Evolutionary conservation across 2,113 vertebrate genomes (phyloP).

Genomic region (Cnemophilus loriae): DNA sequence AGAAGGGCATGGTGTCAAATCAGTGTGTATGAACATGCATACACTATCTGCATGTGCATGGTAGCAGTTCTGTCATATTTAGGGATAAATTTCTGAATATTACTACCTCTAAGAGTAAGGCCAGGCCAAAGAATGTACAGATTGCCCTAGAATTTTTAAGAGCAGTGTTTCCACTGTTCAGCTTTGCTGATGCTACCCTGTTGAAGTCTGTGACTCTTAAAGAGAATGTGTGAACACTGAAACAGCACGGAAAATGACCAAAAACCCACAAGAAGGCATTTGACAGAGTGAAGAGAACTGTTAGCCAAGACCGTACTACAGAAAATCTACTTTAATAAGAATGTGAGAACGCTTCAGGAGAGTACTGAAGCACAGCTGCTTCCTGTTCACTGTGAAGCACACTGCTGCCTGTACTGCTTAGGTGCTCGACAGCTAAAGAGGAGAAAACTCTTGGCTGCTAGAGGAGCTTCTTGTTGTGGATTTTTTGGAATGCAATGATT

Average conservation of each 20-base stretch:
- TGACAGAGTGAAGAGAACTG: neutral
- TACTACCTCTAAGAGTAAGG: neutral
- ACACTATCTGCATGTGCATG: neutral
- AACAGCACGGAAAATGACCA: neutral
- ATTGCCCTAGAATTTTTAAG: neutral
- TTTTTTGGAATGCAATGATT: neutral
- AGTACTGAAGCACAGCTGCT: neutral
- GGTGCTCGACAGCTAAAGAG: neutral
- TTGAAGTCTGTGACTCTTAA: neutral
- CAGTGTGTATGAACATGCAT: no score
- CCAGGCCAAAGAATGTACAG: neutral
- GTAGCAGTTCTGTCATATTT: neutral
- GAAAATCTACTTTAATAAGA: neutral
- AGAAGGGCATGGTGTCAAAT: neutral
- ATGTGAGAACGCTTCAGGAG: neutral
- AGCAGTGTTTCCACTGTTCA: neutral
- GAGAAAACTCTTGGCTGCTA: constrained; percentile 6
- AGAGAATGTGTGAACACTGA: neutral
- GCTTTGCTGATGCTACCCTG: neutral
- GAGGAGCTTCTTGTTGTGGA: neutral
- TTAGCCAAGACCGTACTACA: neutral
- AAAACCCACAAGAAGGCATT: neutral
- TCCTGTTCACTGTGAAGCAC: no score
- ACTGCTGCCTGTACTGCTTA: neutral
- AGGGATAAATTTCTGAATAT: neutral